phyloP scores from a whole-genome alignment of 1,140 invertebrate genomes.

The Diorhabda elongata region DNA sequence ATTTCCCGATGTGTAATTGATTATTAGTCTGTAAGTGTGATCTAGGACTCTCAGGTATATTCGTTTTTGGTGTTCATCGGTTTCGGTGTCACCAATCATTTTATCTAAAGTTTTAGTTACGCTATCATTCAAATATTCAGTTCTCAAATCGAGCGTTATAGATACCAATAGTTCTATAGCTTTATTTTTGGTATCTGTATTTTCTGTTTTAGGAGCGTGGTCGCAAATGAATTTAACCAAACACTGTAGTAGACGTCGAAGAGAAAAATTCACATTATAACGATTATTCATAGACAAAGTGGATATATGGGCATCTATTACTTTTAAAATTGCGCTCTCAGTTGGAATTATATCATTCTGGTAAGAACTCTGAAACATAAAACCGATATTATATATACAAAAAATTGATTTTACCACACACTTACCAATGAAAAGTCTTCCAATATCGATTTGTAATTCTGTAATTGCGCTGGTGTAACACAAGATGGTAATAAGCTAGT shows the following conservation, averaged over 20 bases:
- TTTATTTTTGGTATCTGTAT: slow-evolving; percentile 47
- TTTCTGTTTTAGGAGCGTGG: slow-evolving; percentile 56
- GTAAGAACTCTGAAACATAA: slow-evolving; percentile 59
- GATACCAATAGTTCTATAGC: slow-evolving; percentile 60
- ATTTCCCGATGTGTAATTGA: slow-evolving; percentile 50
- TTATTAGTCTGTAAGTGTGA: slow-evolving; percentile 66
- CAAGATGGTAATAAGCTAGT: slow-evolving; percentile 55
- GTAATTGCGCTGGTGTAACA: slow-evolving; percentile 58
- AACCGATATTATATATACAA: too few relatives aligned
- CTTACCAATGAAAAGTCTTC: slow-evolving; percentile 44
- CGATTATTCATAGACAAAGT: slow-evolving; percentile 55
- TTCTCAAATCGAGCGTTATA: slow-evolving; percentile 69
- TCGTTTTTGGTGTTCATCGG: slow-evolving; percentile 58
- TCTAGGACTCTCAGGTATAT: slow-evolving; percentile 60
- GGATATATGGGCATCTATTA: slow-evolving; percentile 56
- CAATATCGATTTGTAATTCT: slow-evolving; percentile 56
- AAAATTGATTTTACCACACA: neutral
- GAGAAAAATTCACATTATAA: slow-evolving; percentile 63
- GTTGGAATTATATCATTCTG: slow-evolving; percentile 76
- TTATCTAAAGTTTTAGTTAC: slow-evolving; percentile 61
- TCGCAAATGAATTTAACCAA: slow-evolving; percentile 65
- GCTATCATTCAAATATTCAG: slow-evolving; percentile 67
- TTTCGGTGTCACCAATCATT: slow-evolving; percentile 61
- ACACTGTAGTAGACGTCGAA: slow-evolving; percentile 64
- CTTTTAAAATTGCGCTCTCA: slow-evolving; percentile 70